Evolutionary conservation across 2,113 vertebrate species (phyloP).

Genomic region (Pelmatolapia mariae): DNA sequence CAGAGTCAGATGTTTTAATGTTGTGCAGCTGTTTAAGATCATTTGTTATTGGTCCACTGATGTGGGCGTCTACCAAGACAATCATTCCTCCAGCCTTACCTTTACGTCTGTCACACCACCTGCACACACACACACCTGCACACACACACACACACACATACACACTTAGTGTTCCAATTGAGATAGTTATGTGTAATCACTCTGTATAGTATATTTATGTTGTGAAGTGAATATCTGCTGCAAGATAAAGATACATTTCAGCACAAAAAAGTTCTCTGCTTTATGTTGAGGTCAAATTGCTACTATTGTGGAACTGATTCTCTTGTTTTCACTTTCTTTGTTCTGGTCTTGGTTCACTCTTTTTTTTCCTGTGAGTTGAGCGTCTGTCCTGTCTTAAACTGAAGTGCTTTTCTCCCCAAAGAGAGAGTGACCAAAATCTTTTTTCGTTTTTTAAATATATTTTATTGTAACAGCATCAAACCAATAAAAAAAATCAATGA

Average conservation of each 20-base stretch:
- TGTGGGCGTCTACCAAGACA: slow-evolving; percentile 25
- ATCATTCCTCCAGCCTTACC: slow-evolving; percentile 65
- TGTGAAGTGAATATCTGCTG: slow-evolving; percentile 63
- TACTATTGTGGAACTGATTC: slow-evolving; percentile 54
- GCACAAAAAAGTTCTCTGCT: slow-evolving; percentile 31
- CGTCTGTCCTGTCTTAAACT: slow-evolving; percentile 17
- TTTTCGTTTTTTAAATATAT: slow-evolving; percentile 58
- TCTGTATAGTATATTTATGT: slow-evolving; percentile 71
- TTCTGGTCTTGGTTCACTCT: not conserved
- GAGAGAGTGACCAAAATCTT: slow-evolving; percentile 36
- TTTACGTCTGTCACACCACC: not conserved
- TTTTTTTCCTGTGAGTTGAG: slow-evolving; percentile 29
- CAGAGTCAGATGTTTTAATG: not conserved
- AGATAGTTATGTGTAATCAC: slow-evolving; percentile 16
- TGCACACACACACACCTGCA: not conserved
- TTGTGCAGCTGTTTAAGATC: not conserved
- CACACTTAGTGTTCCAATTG: not conserved
- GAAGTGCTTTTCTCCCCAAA: slow-evolving; percentile 18
- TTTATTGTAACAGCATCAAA: slow-evolving; percentile 72
- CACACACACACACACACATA: not conserved
- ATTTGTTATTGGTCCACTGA: not conserved
- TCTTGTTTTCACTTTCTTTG: slow-evolving; percentile 34
- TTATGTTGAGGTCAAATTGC: slow-evolving; percentile 41
- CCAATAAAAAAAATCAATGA: slow-evolving; percentile 61
- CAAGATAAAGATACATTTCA: slow-evolving; percentile 42